A percentile compares a stretch with the other conserved stretches of the same genome.
phyloP scores from a whole-genome alignment of 1,140 invertebrate species.

The Drosophila persimilis region DNA sequence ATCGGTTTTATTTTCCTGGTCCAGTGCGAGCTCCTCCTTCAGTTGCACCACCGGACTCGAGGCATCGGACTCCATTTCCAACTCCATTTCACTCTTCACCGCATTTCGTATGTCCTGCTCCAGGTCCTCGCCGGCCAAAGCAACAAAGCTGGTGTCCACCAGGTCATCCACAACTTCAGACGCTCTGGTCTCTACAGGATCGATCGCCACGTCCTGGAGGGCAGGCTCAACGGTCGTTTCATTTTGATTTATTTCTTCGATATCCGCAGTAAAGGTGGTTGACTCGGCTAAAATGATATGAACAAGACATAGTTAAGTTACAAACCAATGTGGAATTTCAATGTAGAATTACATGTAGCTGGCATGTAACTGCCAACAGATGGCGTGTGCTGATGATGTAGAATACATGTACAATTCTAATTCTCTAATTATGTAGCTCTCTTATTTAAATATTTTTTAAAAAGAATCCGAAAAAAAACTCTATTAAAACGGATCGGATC shows the following conservation, averaged over 20 bases:
- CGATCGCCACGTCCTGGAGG: background rate
- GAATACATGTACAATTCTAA: no score
- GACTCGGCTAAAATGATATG: conserved; percentile 47
- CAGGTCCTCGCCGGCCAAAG: conserved; percentile 44
- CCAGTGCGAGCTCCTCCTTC: conserved; percentile 15
- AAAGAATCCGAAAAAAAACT: no score
- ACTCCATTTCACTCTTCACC: conserved; percentile 67
- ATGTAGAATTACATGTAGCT: no score
- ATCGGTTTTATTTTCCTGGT: background rate
- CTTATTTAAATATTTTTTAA: no score
- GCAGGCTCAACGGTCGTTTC: background rate
- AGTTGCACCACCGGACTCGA: conserved; percentile 18
- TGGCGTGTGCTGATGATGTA: no score
- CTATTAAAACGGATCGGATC: no score
- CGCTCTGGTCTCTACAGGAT: conserved; percentile 8
- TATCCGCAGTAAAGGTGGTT: conserved; percentile 36
- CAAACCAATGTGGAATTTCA: background rate
- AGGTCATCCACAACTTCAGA: conserved; percentile 39
- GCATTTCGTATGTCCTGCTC: conserved; percentile 68
- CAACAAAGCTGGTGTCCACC: conserved; percentile 40
- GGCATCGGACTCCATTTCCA: conserved; percentile 46
- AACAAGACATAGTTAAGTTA: conserved; percentile 1
- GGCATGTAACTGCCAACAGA: no score
- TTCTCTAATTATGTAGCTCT: background rate
- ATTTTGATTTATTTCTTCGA: conserved; percentile 23